Evolutionary conservation across 2,113 vertebrate species (phyloP), one percentile per base, ranked within the genome.

Genomic region (Apaloderma vittatum): DNA sequence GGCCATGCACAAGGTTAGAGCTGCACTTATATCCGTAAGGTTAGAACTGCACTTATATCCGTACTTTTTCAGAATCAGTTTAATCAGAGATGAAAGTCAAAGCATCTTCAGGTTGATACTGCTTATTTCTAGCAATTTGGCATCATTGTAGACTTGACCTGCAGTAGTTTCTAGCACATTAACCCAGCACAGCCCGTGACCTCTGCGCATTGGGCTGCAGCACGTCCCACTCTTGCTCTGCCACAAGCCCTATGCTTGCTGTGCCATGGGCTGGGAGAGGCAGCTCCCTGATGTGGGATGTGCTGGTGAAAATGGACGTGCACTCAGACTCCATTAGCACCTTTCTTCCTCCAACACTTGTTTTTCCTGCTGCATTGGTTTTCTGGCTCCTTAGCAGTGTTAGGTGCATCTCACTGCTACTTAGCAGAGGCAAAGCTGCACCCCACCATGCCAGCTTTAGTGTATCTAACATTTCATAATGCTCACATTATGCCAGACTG

Each of bases 171-270:
- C 21, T 40, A 45, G 48, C 6, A 7, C 4, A 0, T 30, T 74
- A 48, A 8, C 30, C 20, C 45, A 13, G 0, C 6, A 0, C 11
- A 24, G 32, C 19, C 21, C 20, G 2, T 1, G 2, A 15, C 32
- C 55, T 27, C 32, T 6, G 26, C 10, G 0, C 20, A 1, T 5
- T 0, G 1, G 8, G 19, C 46, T 43, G 54, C n/a, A 14, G 43
- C 26, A 7, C 1, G 0, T 52, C 29, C 22, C 8, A 1, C 6
- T 1, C 6, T 32, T 23, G 27, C 15, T 2, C 1, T 37, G 51
- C 51, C 0, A 0, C 4, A 4, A 27, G 51, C 1, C 12, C 18
- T 1, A 2, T 12, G 15, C 9, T 4, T 3, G 20, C 62, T 21
- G 20, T 24, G 58, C 45, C 0, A 0, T 3, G 2, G 24, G 13